A percentile compares a stretch with the other conserved stretches of the same genome.
phyloP scores from a whole-genome alignment of 2,797 vertebrate species.

The Artibeus lituratus region DNA sequence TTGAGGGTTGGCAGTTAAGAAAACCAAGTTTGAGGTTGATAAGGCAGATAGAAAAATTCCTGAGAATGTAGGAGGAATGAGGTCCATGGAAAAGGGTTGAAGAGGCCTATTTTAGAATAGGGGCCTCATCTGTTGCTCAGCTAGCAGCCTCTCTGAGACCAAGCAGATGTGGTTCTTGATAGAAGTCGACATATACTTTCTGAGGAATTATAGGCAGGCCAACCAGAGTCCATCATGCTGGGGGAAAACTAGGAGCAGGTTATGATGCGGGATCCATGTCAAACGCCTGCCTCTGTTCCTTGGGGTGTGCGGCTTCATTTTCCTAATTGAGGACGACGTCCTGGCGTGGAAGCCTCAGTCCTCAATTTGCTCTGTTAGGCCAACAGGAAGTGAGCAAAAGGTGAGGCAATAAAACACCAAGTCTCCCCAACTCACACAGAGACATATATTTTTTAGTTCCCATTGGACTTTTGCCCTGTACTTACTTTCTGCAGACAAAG shows the following conservation, averaged over 20 bases:
- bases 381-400: constrained; percentile 35
- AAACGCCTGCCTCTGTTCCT: not conserved
- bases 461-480: not conserved
- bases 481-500: constrained; percentile 5
- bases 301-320: not conserved
- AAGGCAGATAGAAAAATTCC: not conserved
- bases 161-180: constrained; percentile 56
- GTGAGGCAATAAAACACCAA: not conserved
- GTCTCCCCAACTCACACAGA: not conserved
- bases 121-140: constrained; percentile 23
- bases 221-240: not conserved
- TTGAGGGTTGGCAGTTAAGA: not conserved
- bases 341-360: not conserved
- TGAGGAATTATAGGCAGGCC: constrained; percentile 25
- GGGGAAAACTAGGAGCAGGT: constrained; percentile 1
- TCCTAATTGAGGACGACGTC: constrained; percentile 43
- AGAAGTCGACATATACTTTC: constrained; percentile 46
- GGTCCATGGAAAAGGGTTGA: not conserved
- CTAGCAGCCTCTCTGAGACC: not conserved
- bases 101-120: not conserved
- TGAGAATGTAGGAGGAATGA: accelerated
- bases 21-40: not conserved
- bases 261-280: not conserved
- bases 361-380: not conserved
- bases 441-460: not conserved